A percentile compares a stretch with the other conserved stretches of the same genome.
phyloP scores from a whole-genome alignment of 2,888 invertebrate species.

The Macrosoma leucophasiata region DNA sequence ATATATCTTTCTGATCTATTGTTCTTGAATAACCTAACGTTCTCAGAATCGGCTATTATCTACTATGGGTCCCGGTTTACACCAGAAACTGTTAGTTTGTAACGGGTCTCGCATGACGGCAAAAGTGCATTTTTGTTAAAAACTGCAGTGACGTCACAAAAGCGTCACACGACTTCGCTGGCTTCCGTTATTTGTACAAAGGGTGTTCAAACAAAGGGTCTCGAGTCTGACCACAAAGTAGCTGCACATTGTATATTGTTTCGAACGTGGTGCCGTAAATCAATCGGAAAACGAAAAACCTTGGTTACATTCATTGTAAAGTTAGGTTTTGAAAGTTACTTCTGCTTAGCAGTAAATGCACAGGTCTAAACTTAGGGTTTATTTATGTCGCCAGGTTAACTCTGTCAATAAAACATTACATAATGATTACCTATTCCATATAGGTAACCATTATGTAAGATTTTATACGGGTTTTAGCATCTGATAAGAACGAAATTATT shows the following conservation, averaged over 20 bases:
- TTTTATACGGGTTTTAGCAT: too few relatives aligned
- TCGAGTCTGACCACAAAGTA: constrained; percentile 57
- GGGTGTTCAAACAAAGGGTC: constrained; percentile 47
- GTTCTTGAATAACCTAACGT: constrained; percentile 52
- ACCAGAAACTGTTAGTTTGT: constrained; percentile 63
- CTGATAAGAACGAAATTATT: too few relatives aligned
- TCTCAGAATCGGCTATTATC: constrained; percentile 49
- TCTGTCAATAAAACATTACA: too few relatives aligned
- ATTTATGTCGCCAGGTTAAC: too few relatives aligned
- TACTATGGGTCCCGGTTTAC: constrained; percentile 66
- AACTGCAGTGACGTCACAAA: constrained; percentile 65
- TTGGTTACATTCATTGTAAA: constrained; percentile 3
- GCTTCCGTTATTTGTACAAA: constrained; percentile 59
- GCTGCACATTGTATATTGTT: constrained; percentile 53
- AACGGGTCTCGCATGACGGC: constrained; percentile 52
- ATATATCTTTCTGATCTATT: constrained; percentile 59
- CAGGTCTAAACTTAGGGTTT: too few relatives aligned
- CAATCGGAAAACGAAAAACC: constrained; percentile 33
- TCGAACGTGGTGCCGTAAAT: constrained; percentile 40
- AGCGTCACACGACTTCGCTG: constrained; percentile 39
- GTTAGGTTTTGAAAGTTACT: too few relatives aligned
- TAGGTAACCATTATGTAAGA: too few relatives aligned
- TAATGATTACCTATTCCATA: too few relatives aligned
- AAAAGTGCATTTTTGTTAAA: constrained; percentile 66
- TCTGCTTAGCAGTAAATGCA: too few relatives aligned